Evolutionary conservation across 2,888 invertebrate species (phyloP).

Genomic region (Melangyna quadrimaculata): DNA sequence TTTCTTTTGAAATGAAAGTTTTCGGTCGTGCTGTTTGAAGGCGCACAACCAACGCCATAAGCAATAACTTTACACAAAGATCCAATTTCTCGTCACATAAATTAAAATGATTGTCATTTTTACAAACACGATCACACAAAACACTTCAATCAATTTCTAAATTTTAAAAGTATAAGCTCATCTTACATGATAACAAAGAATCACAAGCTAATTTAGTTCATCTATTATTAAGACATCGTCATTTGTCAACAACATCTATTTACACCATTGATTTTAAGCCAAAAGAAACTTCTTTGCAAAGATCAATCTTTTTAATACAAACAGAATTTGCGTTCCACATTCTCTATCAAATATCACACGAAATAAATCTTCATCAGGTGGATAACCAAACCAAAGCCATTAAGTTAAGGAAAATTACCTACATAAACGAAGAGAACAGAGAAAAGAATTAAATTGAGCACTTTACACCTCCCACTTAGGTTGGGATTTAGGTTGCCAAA

Average conservation of each 20-base stretch:
- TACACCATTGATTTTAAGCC: constrained; percentile 17
- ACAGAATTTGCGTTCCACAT: constrained; percentile 11
- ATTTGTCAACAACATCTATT: constrained; percentile 30
- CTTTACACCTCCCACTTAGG: constrained; percentile 45
- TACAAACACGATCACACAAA: background rate
- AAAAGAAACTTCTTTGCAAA: constrained; percentile 19
- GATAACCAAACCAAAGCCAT: background rate
- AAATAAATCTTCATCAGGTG: constrained; percentile 28
- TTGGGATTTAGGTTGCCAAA: constrained; percentile 57
- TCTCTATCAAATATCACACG: constrained; percentile 21
- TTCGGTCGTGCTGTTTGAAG: background rate
- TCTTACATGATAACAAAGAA: background rate
- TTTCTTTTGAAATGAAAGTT: background rate
- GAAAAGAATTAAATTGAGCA: constrained; percentile 38
- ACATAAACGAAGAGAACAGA: background rate
- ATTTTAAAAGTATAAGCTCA: constrained; percentile 1
- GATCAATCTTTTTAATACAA: constrained; percentile 19
- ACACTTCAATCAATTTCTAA: constrained; percentile 4
- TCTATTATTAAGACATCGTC: background rate
- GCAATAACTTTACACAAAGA: background rate
- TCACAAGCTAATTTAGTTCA: background rate
- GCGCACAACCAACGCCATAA: background rate
- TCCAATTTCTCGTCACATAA: background rate
- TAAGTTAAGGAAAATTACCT: constrained; percentile 6
- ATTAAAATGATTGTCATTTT: background rate